Conservation (phyloP, 1,140 invertebrate species). For the Lepidurus apus region DNA sequence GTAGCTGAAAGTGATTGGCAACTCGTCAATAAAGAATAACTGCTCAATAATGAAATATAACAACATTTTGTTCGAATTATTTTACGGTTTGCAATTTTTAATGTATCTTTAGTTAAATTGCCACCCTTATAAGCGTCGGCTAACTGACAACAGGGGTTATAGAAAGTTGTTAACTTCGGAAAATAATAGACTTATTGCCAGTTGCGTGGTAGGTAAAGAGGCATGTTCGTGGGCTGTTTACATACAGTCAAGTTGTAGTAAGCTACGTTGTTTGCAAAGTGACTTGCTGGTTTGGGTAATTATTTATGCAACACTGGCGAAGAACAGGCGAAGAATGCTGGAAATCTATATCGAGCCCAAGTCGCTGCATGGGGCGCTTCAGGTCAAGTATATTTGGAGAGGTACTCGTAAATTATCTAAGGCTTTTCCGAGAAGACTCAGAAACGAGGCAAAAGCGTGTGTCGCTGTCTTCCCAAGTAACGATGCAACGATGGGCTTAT, state of each 20-base stretch:
- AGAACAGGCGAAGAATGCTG: neutral
- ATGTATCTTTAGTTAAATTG: too few species aligned
- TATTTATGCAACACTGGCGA: neutral
- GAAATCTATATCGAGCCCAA: neutral
- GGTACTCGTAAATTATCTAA: neutral
- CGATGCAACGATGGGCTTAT: neutral
- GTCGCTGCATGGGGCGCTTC: neutral
- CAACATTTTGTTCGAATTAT: too few species aligned
- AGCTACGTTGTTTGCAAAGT: neutral
- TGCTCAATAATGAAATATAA: too few species aligned
- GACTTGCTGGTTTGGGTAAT: neutral
- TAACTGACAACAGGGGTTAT: too few species aligned
- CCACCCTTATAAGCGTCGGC: too few species aligned
- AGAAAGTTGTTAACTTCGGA: too few species aligned
- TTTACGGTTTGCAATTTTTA: too few species aligned
- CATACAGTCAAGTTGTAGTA: too few species aligned
- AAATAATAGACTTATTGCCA: too few species aligned
- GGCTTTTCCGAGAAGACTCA: neutral
- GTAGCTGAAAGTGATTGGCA: neutral
- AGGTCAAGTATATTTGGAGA: slow-evolving; percentile 2
- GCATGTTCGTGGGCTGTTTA: too few species aligned
- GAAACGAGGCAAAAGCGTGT: neutral
- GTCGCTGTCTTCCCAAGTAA: neutral
- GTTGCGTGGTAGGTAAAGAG: too few species aligned
- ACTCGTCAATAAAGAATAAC: neutral